These are phyloP conservation scores for Catostylus mosaicus DNA, from an alignment of 30 jellyfish, hydroid and myxozoan genomes.

Conservation along the genomic window DNA sequence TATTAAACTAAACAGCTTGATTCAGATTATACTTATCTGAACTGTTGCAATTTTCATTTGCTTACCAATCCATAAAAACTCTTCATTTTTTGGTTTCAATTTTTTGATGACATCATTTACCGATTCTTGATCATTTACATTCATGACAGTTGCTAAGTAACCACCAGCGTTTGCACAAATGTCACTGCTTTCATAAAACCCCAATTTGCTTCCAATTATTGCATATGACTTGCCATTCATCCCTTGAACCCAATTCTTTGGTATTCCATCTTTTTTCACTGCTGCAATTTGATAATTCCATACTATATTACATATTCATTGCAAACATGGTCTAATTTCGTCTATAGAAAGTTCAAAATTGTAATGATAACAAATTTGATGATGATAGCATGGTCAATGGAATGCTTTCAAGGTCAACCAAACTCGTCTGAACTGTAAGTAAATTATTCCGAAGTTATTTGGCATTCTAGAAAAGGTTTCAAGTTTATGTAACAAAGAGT, in stretches of 20 bases:
- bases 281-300: constrained; percentile 15
- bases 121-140: constrained; percentile 54
- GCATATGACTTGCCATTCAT: constrained; percentile 43
- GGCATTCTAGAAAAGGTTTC: too few species aligned
- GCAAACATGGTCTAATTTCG: too few species aligned
- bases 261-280: constrained; percentile 44
- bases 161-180: constrained; percentile 40
- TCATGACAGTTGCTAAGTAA: constrained; percentile 28
- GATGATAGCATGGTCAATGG: too few species aligned
- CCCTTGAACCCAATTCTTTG: constrained; percentile 27
- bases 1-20: background rate
- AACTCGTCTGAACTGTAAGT: too few species aligned
- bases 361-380: too few species aligned
- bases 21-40: background rate
- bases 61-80: constrained; percentile 56
- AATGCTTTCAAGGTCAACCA: too few species aligned
- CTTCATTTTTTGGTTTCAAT: constrained; percentile 23
- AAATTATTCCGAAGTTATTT: too few species aligned
- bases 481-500: too few species aligned
- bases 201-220: constrained; percentile 6
- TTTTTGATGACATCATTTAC: constrained; percentile 29
- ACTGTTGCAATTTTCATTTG: background rate
- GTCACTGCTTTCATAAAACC: constrained; percentile 67
- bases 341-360: too few species aligned
- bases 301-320: too few species aligned